Base-by-base conservation (phyloP, 2,888 invertebrate genomes). In the Argyra leucocephala region DNA sequence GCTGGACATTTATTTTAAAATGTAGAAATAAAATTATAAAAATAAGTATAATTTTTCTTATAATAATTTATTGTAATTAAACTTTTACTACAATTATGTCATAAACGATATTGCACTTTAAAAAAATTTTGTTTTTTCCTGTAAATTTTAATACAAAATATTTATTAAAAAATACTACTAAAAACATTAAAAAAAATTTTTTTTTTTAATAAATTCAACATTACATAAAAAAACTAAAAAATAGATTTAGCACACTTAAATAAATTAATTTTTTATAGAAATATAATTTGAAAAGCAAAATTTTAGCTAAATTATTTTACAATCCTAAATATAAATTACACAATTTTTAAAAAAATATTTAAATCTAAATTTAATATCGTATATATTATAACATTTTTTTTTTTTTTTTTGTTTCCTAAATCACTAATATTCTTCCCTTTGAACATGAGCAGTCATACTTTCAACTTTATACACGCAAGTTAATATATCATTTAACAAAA, bases 401-500 rank as follows among this genome's bases (percentile, higher is more conserved):
- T 3, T 59, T 1, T 23, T 15, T 59, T 59, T 12, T 15, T 59
- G 3, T 18, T 15, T 48, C 18, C 18, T 48, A 48, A 48, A 18
- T 48, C 5, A 18, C 48, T 48, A 48, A 48, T 48, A 48, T 48
- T 48, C 48, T 18, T 48, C 48, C 18, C n/a, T 48, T n/a, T 48
- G 48, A n/a, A 69, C 67, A 68, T 72, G 72, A 67, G 70, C 70
- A 57, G 70, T 69, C 67, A 72, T 68, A 66, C 66, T 67, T 26
- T 71, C 71, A 22, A 69, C 67, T 48, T 82, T 82, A 73, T 84
- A 84, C 15, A 84, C 73, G 7, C 80, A 80, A 66, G 80, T 79
- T n/a, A 84, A 73, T 31, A 85, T 77, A 21, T 84, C 82, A 73
- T 86, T 85, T 15, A 86, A 74, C 15, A 85, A 74, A n/a, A 86